Evolutionary conservation across 1,140 invertebrate genomes (phyloP).

Genomic region (Drosophila lacertosa): DNA sequence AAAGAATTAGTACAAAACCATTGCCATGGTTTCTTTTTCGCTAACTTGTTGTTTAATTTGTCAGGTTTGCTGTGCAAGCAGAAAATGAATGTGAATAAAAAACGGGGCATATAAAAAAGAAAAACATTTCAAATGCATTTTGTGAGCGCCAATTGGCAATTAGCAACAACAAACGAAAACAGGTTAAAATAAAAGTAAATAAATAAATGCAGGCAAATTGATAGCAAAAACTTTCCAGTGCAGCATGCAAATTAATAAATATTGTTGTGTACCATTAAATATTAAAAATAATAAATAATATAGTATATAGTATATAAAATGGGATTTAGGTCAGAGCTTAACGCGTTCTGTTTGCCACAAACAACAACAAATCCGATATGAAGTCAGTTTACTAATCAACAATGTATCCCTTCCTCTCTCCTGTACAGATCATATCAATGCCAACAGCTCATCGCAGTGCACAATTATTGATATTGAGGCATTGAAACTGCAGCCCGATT

Average conservation of each 20-base stretch:
- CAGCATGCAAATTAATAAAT: slow-evolving; percentile 9
- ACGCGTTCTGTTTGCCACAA: not conserved
- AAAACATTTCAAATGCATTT: slow-evolving; percentile 21
- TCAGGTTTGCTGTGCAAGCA: slow-evolving; percentile 23
- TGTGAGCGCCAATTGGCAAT: slow-evolving; percentile 21
- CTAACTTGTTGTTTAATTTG: slow-evolving; percentile 1
- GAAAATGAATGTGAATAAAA: slow-evolving; percentile 1
- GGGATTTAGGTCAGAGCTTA: slow-evolving; percentile 11
- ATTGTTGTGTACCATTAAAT: slow-evolving; percentile 6
- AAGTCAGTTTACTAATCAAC: slow-evolving; percentile 39
- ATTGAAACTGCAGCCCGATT: slow-evolving; percentile 70
- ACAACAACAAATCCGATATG: not conserved
- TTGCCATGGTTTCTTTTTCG: slow-evolving; percentile 14
- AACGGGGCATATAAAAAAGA: not conserved
- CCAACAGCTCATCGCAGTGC: slow-evolving; percentile 63
- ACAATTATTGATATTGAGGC: slow-evolving; percentile 74
- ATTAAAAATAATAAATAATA: slow-evolving; percentile 11
- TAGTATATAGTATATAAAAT: slow-evolving; percentile 7
- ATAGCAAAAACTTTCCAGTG: slow-evolving; percentile 1
- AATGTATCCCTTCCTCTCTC: slow-evolving; percentile 8
- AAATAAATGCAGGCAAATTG: slow-evolving; percentile 19
- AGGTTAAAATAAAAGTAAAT: slow-evolving; percentile 9
- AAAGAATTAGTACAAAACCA: slow-evolving; percentile 18
- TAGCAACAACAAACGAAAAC: slow-evolving; percentile 6
- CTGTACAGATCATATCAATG: slow-evolving; percentile 68